A percentile compares a stretch with the other conserved stretches of the same genome.
These are phyloP conservation scores for Danio rerio DNA, from an alignment of 2,113 vertebrate species.

Conservation along the genomic window DNA sequence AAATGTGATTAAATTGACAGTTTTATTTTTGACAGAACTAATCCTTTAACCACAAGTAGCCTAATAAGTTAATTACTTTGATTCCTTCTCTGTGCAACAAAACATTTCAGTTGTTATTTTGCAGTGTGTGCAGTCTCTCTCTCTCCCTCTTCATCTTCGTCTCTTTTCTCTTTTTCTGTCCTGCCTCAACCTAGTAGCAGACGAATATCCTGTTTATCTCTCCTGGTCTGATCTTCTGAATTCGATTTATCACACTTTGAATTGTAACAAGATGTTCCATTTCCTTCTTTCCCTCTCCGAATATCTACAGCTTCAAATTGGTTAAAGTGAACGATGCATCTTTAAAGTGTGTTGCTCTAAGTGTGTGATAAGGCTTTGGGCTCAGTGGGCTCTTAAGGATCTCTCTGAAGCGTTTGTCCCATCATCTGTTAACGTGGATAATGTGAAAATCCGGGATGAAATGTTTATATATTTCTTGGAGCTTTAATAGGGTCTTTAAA, in stretches of 20 bases:
- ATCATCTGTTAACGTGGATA: constrained; percentile 20
- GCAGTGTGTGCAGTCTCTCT: too few relatives aligned
- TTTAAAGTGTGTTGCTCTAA: constrained; percentile 62
- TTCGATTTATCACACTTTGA: constrained; percentile 94
- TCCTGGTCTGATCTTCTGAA: constrained; percentile 90
- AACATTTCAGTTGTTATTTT: too few relatives aligned
- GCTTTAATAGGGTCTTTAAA: constrained; percentile 73
- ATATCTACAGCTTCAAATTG: constrained; percentile 77
- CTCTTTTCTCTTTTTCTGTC: constrained; percentile 84
- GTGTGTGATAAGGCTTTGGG: constrained; percentile 72
- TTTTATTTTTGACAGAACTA: too few relatives aligned
- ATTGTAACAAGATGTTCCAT: constrained; percentile 80
- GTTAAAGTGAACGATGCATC: constrained; percentile 70
- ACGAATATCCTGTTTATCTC: constrained; percentile 85
- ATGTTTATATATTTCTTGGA: constrained; percentile 75
- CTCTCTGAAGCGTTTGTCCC: constrained; percentile 40
- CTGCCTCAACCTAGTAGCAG: constrained; percentile 91
- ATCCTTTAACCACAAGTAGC: too few relatives aligned
- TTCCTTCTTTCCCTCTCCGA: constrained; percentile 73
- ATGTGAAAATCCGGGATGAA: constrained; percentile 73
- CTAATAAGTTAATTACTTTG: too few relatives aligned
- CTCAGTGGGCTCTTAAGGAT: constrained; percentile 62
- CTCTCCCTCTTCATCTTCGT: too few relatives aligned
- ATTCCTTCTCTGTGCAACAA: too few relatives aligned
- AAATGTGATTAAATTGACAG: too few relatives aligned